These are phyloP conservation scores for Nasonia oneida DNA, from an alignment of 2,888 invertebrate genomes.

Conservation along the genomic window DNA sequence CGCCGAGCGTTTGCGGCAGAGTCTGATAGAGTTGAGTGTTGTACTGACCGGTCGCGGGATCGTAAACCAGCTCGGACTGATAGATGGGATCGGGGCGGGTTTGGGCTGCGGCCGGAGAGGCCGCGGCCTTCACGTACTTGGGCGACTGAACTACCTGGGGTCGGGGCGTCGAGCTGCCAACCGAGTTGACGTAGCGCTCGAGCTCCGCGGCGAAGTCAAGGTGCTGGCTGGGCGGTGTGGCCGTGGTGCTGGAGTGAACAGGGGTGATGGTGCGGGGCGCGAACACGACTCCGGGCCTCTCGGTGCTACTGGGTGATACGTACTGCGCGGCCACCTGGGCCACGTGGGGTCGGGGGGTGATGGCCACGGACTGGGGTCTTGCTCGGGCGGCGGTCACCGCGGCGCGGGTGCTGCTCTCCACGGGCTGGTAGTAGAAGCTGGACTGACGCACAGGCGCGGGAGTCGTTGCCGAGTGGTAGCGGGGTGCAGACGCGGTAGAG, in stretches of 20 bases:
- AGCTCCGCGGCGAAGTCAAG: constrained; percentile 88
- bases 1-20: constrained; percentile 87
- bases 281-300: constrained; percentile 73
- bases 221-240: constrained; percentile 76
- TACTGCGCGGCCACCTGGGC: constrained; percentile 77
- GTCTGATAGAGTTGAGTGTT: constrained; percentile 89
- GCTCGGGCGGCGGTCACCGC: constrained; percentile 68
- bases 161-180: constrained; percentile 75
- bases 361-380: constrained; percentile 78
- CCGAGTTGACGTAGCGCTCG: constrained; percentile 82
- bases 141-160: constrained; percentile 67
- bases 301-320: constrained; percentile 78
- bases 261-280: constrained; percentile 76
- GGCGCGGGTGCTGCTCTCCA: constrained; percentile 73
- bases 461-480: constrained; percentile 85
- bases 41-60: constrained; percentile 88
- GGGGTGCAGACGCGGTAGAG: constrained; percentile 79
- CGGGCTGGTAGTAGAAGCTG: constrained; percentile 70
- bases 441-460: constrained; percentile 78
- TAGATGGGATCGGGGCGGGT: constrained; percentile 84
- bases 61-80: constrained; percentile 88
- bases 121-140: constrained; percentile 53
- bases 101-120: constrained; percentile 57
- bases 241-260: constrained; percentile 72
- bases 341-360: constrained; percentile 81